Base-by-base conservation (phyloP, 1,140 invertebrate species). In the Planococcus citri region DNA sequence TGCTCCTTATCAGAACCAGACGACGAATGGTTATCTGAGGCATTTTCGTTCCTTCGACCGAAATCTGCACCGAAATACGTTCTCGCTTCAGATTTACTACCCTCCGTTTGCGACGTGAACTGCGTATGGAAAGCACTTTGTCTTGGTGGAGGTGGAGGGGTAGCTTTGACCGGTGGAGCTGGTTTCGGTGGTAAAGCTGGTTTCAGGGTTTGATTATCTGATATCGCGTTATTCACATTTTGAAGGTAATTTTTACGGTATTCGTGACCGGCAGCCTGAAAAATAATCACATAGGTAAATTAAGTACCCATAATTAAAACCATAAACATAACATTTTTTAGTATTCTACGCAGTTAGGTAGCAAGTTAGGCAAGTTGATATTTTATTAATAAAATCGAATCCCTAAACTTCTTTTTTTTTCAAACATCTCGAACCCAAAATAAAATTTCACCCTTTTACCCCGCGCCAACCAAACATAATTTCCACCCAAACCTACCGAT, bases 151-250 rank as follows among this genome's bases (percentile, higher is more conserved):
- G 80, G 80, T 68, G 80, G 77, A 0, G 77, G 77, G 9, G 75
- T 77, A 14, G 77, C 76, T 71, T 80, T 78, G 9, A 72, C 73
- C 12, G 78, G 82, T 9, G 81, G 81, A 20, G 82, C 81, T 69
- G 88, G 87, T 80, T 90, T 89, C 1, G 87, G 88, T 67, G 88
- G 87, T 78, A 89, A 76, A 4, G 86, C 87, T 33, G 88, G 88
- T 75, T 88, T 86, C 80, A 78, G 24, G 77, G 79, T 29, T 33
- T 17, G 69, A 61, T 38, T 69, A 69, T 27, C 69, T 14, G 25
- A 27, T 51, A n/a, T 29, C 60, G 33, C 17, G 17, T 21, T 67
- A 61, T 25, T 25, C n/a, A 25, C 67, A 20, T 70, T 29, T 61
- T 33, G 58, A 10, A 33, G 27, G 57, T 69, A 67, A 20, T 38